A percentile compares a stretch with the other conserved stretches of the same genome.
Evolutionary conservation across 1,140 invertebrate genomes (phyloP).

Genomic region (Sycobia sp.): DNA sequence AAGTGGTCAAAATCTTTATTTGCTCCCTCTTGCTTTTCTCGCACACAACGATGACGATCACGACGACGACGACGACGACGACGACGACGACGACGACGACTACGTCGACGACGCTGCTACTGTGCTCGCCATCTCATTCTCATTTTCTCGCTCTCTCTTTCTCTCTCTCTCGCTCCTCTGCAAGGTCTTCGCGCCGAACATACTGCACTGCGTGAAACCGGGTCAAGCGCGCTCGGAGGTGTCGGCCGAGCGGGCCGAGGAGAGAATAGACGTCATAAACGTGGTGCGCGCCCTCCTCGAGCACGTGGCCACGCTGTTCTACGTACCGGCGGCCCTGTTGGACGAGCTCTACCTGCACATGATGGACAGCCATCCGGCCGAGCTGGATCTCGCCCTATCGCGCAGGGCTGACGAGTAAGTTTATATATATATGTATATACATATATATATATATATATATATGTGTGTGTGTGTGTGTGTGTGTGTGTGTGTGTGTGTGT

Average conservation of each 20-base stretch:
- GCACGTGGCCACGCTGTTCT: constrained; percentile 76
- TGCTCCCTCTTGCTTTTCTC: too few species aligned
- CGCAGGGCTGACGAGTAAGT: constrained; percentile 67
- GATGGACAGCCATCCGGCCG: constrained; percentile 80
- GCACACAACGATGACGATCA: too few species aligned
- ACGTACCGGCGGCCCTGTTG: constrained; percentile 76
- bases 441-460: too few species aligned
- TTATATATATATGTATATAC: too few species aligned
- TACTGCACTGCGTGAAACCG: constrained; percentile 78
- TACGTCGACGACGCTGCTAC: too few species aligned
- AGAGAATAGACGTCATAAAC: constrained; percentile 86
- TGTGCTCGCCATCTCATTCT: too few species aligned
- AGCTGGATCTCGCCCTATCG: constrained; percentile 68
- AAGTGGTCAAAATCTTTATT: too few species aligned
- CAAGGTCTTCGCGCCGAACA: constrained; percentile 87
- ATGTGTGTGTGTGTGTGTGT: too few species aligned
- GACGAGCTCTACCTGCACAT: constrained; percentile 86
- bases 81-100: too few species aligned
- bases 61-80: too few species aligned
- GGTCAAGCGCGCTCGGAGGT: constrained; percentile 67
- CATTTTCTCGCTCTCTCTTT: too few species aligned
- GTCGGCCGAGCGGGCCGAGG: constrained; percentile 74
- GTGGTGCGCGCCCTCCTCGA: constrained; percentile 84
- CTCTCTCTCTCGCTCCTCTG: neutral
- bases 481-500: too few species aligned